Evolutionary conservation across 2,113 vertebrate genomes (phyloP).

Genomic region (Plecotus auritus): DNA sequence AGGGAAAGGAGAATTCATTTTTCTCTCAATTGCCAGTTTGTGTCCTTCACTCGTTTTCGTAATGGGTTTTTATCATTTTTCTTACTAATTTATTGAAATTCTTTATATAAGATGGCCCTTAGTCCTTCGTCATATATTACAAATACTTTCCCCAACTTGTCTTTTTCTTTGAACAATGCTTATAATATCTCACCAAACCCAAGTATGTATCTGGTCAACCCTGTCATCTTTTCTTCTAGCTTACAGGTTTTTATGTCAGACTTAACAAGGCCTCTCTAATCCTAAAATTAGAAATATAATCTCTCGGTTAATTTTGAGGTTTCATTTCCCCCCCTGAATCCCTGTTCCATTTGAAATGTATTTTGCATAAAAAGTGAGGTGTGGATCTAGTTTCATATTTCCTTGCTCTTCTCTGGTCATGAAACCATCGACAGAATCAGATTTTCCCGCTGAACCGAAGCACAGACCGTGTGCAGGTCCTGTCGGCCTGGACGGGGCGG

Average conservation of each 20-base stretch:
- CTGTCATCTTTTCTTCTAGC: background rate
- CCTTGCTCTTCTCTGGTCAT: background rate
- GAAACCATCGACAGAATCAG: background rate
- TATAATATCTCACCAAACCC: background rate
- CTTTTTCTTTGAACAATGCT: background rate
- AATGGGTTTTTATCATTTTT: background rate
- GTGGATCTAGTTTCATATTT: background rate
- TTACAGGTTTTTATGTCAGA: background rate
- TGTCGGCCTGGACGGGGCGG: background rate
- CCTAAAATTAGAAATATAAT: background rate
- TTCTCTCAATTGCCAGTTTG: background rate
- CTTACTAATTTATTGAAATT: background rate
- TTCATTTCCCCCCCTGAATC: background rate
- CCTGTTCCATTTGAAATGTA: background rate
- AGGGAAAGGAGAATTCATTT: background rate
- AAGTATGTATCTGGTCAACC: background rate
- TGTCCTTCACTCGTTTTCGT: background rate
- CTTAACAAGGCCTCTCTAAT: background rate
- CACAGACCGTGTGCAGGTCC: background rate
- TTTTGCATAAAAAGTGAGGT: background rate
- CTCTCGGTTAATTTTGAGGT: background rate
- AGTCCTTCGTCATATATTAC: background rate
- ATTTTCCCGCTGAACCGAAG: background rate
- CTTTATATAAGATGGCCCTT: background rate
- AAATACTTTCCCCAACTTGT: background rate